phyloP scores from a whole-genome alignment of 2,888 invertebrate genomes.

The Synanthedon andrenaeformis region DNA sequence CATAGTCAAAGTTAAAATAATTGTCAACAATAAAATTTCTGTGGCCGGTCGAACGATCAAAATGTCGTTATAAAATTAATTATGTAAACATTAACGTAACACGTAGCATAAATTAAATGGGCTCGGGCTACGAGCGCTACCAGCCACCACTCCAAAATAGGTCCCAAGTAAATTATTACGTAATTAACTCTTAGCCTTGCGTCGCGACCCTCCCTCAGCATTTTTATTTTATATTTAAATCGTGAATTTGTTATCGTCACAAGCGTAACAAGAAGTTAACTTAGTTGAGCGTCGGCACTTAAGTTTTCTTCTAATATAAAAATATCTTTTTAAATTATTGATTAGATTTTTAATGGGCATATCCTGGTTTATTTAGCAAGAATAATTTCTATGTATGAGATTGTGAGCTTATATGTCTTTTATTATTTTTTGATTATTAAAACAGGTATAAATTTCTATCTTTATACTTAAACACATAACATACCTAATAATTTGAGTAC shows the following conservation, averaged over 20 bases:
- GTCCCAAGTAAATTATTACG: background rate
- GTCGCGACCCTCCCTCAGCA: background rate
- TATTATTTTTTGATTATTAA: too few species aligned
- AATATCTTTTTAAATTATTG: too few species aligned
- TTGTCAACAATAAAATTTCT: background rate
- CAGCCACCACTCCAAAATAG: background rate
- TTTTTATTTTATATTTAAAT: background rate
- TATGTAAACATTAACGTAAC: conserved; percentile 1
- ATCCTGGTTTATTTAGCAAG: too few species aligned
- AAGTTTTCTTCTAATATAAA: too few species aligned
- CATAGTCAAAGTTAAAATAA: background rate
- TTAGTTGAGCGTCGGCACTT: too few species aligned
- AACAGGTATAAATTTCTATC: too few species aligned
- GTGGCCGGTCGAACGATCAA: background rate
- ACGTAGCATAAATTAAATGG: conserved; percentile 6
- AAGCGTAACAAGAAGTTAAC: background rate
- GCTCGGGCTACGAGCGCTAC: background rate
- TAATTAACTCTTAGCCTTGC: background rate
- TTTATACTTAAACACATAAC: too few species aligned
- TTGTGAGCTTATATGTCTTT: too few species aligned
- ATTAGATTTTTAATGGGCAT: too few species aligned
- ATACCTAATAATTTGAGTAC: too few species aligned
- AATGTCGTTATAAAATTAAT: conserved; percentile 3
- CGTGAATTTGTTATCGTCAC: background rate
- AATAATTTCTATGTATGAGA: too few species aligned